A percentile compares a stretch with the other conserved stretches of the same genome.
phyloP scores from a whole-genome alignment of 2,888 invertebrate species.

The Griposia aprilina region DNA sequence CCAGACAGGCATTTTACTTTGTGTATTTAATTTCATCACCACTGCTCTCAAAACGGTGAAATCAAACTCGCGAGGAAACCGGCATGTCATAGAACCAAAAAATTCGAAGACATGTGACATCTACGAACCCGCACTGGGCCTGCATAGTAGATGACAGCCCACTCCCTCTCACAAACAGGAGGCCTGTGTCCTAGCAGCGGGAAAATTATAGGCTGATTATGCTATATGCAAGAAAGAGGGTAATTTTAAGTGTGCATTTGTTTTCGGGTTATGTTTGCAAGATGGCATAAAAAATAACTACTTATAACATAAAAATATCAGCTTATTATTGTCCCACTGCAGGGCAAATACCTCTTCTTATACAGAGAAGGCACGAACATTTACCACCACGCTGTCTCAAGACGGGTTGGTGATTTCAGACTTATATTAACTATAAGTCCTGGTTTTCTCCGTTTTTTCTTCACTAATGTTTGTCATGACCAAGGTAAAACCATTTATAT shows the following conservation, averaged over 20 bases:
- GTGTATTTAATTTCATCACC: too few relatives aligned
- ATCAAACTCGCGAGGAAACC: too few relatives aligned
- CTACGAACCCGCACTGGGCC: too few relatives aligned
- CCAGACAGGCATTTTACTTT: too few relatives aligned
- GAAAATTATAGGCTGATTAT: too few relatives aligned
- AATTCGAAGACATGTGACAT: too few relatives aligned
- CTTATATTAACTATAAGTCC: not conserved
- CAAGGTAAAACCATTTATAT: not conserved
- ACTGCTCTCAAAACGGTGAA: too few relatives aligned
- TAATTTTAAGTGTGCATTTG: not conserved
- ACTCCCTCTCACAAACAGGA: too few relatives aligned
- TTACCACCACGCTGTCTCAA: not conserved
- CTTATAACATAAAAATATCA: not conserved
- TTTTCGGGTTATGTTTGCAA: not conserved
- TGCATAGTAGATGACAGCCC: too few relatives aligned
- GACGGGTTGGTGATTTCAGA: not conserved
- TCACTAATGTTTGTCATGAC: not conserved
- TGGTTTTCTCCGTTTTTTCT: not conserved
- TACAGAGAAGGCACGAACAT: not conserved
- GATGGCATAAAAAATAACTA: not conserved
- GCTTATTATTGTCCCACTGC: not conserved
- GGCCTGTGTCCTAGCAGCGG: too few relatives aligned
- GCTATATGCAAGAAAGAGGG: not conserved
- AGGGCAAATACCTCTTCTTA: not conserved
- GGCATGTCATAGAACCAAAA: too few relatives aligned